Evolutionary conservation across 2,113 vertebrate genomes (phyloP).

Genomic region (Xenus cinereus): DNA sequence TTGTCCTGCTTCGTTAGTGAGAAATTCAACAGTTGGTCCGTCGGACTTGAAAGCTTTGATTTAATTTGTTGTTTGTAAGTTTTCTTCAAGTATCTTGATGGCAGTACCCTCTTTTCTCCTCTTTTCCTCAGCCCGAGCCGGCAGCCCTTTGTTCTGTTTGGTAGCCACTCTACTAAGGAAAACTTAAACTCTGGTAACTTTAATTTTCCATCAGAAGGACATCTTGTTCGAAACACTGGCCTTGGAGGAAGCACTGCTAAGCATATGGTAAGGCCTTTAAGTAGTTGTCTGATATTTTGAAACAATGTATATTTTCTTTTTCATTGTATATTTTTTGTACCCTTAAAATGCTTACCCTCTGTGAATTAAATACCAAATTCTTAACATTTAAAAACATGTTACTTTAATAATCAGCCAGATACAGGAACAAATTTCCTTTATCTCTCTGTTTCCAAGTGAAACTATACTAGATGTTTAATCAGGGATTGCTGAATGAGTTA

Average conservation of each 20-base stretch:
- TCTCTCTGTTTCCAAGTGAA: neutral
- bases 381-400: neutral
- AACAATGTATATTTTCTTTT: neutral
- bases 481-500: neutral
- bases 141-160: conserved; percentile 91
- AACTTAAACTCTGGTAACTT: conserved; percentile 89
- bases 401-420: neutral
- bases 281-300: neutral
- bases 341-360: neutral
- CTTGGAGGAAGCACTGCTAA: conserved; percentile 80
- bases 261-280: conserved; percentile 85
- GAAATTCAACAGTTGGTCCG: neutral
- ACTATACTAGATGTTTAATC: neutral
- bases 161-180: conserved; percentile 86
- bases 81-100: neutral
- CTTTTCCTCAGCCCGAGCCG: conserved; percentile 78
- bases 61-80: neutral
- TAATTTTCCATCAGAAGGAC: conserved; percentile 93
- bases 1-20: neutral
- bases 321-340: accelerated
- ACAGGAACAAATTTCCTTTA: neutral
- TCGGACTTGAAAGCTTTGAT: neutral
- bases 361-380: neutral
- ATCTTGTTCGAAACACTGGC: conserved; percentile 90
- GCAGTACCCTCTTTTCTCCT: neutral